Evolutionary conservation across 2,113 vertebrate genomes (phyloP), one percentile per base, ranked within the genome.

Genomic region (Sebastes schlegelii): DNA sequence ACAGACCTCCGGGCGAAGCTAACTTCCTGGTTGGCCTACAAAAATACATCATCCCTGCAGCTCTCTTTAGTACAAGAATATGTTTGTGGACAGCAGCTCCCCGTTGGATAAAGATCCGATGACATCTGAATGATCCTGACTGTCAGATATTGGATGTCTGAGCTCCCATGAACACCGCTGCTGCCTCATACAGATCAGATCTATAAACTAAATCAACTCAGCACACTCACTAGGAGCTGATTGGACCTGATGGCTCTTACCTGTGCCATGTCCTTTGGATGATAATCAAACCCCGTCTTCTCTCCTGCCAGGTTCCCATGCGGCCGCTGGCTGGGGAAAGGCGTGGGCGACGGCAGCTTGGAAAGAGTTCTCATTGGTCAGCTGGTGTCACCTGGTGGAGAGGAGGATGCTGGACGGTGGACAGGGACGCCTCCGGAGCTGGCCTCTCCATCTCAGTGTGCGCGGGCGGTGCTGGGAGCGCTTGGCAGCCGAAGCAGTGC

Each of bases 361-460:
- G 97, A 99, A 79, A 87, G 98, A 60, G 96, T 99, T 23, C 96
- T 99, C 3, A 97, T 99, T 11, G 98, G 97, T 51, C 97, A 99
- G 77, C 82, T 98, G 90, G 94, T 98, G 87, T 92, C 94, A 8
- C 90, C 96, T 23, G 86, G 85, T 0, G 92, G 92, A 0, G 97
- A 98, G 0, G 97, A 98, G 12, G 97, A 98, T 70, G 92, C 97
- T 73, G 96, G 93, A 1, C 96, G 95, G 92, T 97, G 96, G 90
- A 96, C 97, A 60, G 96, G 96, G 63, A 98, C 97, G 0, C 97
- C 97, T 2, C 97, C 97, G 0, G 97, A 97, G 91, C 96, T 97
- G 93, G 95, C 95, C 52, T 98, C 97, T 13, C 97, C 97, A 19
- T 96, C 97, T 0, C 87, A 89, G 0, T 94, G 93, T 19, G 91